Base-by-base conservation (phyloP, 37 sponge, comb jelly and placozoan genomes). In the Cliona cf. orientalis region DNA sequence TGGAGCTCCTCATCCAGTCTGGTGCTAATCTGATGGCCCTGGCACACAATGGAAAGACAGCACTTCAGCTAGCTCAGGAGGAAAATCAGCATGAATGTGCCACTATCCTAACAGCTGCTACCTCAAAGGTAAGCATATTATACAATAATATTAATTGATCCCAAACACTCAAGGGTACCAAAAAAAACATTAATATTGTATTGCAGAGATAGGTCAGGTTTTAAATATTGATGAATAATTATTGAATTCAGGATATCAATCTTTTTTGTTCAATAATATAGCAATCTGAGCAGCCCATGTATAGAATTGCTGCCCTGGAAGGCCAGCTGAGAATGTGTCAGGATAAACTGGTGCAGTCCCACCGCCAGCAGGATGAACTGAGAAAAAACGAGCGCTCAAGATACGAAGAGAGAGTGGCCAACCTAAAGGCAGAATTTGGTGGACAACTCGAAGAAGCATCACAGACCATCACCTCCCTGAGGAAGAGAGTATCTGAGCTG, bases 1-100 rank as follows among this genome's bases (percentile, higher is more conserved):
- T 91, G 12, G 71, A 75, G 46, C 56, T 80, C 60, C 42, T 91
- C 63, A 37, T 91, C 0, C 44, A 41, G 14, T 69, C 49, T 26
- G 92, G 92, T 9, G 40, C 41, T 12, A 70, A 72, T 58, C 38
- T 72, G 19, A 33, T 66, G 25, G 56, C 80, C 7, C 31, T 37
- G n/a, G 32, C 55, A 7, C 71, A 88, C 38, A 88, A 79, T 66
- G 80, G 80, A 17, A 91, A 87, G 87, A 79, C 84, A 19, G 80
- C 92, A 25, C 74, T 72, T 21, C 66, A 79, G 33, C 42, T 91
- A 23, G 92, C 92, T 2, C 55, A 73, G 56, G 92, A 91, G 38
- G 92, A 91, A 17, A 80, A 75, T 3, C 87, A 91, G 19, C 41
- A 67, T 4, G 71, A 74, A 67, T 77, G 69, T 74, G 19, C 57